phyloP scores from a whole-genome alignment of 2,113 vertebrate genomes.

The Scomber scombrus region DNA sequence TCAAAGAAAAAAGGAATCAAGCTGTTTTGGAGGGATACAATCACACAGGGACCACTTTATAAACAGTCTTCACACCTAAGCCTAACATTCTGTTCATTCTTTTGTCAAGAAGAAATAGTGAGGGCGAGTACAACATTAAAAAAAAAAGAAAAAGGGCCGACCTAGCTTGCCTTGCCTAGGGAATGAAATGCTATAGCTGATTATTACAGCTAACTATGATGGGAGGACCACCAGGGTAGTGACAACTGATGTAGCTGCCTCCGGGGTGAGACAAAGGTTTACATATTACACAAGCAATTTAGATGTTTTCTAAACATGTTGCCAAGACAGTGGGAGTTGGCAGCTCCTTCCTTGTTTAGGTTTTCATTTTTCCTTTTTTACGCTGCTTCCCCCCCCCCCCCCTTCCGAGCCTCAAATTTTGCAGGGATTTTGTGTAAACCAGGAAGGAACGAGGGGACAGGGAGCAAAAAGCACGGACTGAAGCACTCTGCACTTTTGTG shows the following conservation, averaged over 20 bases:
- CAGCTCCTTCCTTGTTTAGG: slow-evolving; percentile 89
- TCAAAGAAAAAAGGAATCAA: slow-evolving; percentile 18
- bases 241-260: slow-evolving; percentile 94
- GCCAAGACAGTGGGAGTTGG: slow-evolving; percentile 98
- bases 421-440: slow-evolving; percentile 87
- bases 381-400: slow-evolving; percentile 52
- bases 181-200: slow-evolving; percentile 87
- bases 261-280: slow-evolving; percentile 96
- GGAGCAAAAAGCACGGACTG: slow-evolving; percentile 85
- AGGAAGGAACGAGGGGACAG: slow-evolving; percentile 52
- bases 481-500: slow-evolving; percentile 93
- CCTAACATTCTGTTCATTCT: slow-evolving; percentile 72
- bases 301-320: slow-evolving; percentile 98
- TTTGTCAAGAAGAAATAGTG: slow-evolving; percentile 78
- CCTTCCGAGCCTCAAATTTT: slow-evolving; percentile 75
- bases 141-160: slow-evolving; percentile 71
- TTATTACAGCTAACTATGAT: slow-evolving; percentile 92
- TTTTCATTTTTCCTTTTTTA: slow-evolving; percentile 86
- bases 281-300: slow-evolving; percentile 99
- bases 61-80: slow-evolving; percentile 73
- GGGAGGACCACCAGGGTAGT: slow-evolving; percentile 96
- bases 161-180: slow-evolving; percentile 83
- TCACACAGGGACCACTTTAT: slow-evolving; percentile 48
- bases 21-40: slow-evolving; percentile 37
- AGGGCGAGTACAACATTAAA: slow-evolving; percentile 51